Evolutionary conservation across 2,888 invertebrate genomes (phyloP).

Genomic region (Neoaliturus tenellus): DNA sequence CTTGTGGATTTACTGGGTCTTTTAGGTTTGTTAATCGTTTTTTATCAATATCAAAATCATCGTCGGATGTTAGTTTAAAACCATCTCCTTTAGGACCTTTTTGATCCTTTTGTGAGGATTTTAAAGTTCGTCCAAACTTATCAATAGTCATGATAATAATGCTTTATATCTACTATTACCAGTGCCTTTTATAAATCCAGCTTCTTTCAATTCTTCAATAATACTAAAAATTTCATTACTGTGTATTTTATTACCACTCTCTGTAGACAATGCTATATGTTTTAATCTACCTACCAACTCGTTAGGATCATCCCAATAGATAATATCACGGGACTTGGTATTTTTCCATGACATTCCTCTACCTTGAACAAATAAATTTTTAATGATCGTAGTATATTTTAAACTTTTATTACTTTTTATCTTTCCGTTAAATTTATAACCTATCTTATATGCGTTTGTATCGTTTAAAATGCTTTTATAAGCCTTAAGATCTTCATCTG

Average conservation of each 20-base stretch:
- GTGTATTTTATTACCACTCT: conserved; percentile 20
- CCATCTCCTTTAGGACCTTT: conserved; percentile 33
- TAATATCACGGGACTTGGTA: background rate
- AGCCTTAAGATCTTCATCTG: background rate
- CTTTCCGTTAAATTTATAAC: background rate
- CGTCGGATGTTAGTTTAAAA: conserved; percentile 37
- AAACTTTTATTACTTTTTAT: background rate
- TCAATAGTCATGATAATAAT: conserved; percentile 13
- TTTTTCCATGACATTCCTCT: background rate
- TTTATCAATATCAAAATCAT: conserved; percentile 17
- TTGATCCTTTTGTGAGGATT: background rate
- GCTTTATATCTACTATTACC: background rate
- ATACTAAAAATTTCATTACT: conserved; percentile 36
- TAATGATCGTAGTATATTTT: conserved; percentile 31
- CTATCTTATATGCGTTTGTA: background rate
- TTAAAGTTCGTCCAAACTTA: conserved; percentile 21
- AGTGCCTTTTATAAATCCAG: conserved; percentile 9
- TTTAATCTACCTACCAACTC: conserved; percentile 7
- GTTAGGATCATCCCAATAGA: conserved; percentile 37
- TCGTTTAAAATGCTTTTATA: background rate
- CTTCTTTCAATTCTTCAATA: conserved; percentile 43
- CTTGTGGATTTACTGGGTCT: too few species aligned
- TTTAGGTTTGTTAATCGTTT: conserved; percentile 11
- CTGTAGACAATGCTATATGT: background rate
- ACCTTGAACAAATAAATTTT: conserved; percentile 31